Percentiles rank a stretch among this genome's conserved stretches.
phyloP scores from a whole-genome alignment of 2,113 vertebrate genomes.

The Tor tambroides region DNA sequence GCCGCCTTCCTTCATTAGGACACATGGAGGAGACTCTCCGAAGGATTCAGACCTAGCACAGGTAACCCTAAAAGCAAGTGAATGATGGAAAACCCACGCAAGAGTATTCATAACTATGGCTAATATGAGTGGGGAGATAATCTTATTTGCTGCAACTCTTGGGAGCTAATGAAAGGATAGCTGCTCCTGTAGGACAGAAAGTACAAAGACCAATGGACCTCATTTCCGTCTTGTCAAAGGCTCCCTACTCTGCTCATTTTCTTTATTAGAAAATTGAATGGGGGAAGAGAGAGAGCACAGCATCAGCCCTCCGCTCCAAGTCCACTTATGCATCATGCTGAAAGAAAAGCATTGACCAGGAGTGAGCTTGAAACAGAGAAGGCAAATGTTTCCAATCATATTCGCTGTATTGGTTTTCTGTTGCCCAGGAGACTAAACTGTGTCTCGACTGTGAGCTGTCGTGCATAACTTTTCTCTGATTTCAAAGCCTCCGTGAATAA shows the following conservation, averaged over 20 bases:
- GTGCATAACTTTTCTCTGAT: background rate
- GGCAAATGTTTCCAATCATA: constrained; percentile 63
- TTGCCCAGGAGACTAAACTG: constrained; percentile 68
- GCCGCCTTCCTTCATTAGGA: constrained; percentile 38
- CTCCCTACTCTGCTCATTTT: background rate
- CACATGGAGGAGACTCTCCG: constrained; percentile 29
- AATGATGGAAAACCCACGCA: constrained; percentile 43
- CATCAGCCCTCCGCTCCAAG: background rate
- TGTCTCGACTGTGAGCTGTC: constrained; percentile 9
- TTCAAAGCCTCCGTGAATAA: constrained; percentile 23
- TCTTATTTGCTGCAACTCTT: background rate
- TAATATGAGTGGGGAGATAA: constrained; percentile 40
- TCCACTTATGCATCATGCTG: constrained; percentile 25
- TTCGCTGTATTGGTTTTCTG: constrained; percentile 61
- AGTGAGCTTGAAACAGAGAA: constrained; percentile 55
- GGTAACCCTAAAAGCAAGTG: constrained; percentile 67
- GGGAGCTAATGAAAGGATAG: constrained; percentile 26
- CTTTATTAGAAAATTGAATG: constrained; percentile 17
- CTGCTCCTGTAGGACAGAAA: background rate
- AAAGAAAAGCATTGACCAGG: constrained; percentile 49
- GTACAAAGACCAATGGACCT: constrained; percentile 8
- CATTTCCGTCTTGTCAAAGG: constrained; percentile 9
- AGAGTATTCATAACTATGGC: constrained; percentile 53
- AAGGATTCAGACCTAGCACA: constrained; percentile 56
- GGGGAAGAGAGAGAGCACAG: background rate